Base-by-base conservation (phyloP, 2,888 invertebrate genomes). In the Nowickia ferox region DNA sequence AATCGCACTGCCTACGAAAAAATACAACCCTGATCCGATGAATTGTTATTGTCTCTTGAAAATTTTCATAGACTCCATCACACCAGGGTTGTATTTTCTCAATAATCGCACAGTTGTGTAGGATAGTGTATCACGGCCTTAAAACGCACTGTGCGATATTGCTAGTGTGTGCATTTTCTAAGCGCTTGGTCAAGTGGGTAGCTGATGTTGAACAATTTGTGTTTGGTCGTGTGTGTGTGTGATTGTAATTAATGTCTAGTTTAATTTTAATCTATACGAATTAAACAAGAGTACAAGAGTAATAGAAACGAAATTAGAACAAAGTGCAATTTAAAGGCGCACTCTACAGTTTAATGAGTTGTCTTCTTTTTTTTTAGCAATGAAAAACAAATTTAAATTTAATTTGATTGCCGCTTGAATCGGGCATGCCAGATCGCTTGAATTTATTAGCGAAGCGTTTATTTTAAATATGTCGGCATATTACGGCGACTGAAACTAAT, bases 311-410 rank as follows among this genome's bases (percentile, higher is more conserved):
- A 68, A 68, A 74, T 46, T 61, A 66, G 59, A 61, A 69, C 72
- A 78, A 77, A 71, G 66, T 83, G 77, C 77, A 83, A 72, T 65
- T 48, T 46, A 46, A 77, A 61, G 71, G 51, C 69, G 17, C 55
- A 46, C 61, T 42, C 44, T 65, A 42, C 55, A 38, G 15, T 74
- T 51, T 30, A 59, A 66, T 66, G 48, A 72, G 55, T 22, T 69
- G 65, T 46, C 44, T 19, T 46, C 44, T 19, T 61, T 75, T 74
- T 2, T 40, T 59, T 61, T 61, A 42, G 40, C 42, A 40, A 61
- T 42, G 17, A 42, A 48, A 17, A 59, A 38, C 40, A 59, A 65
- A 65, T 65, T 55, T 22, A 57, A 53, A 48, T 68, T 40, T 13
- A 17, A 53, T 51, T 69, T 53, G 22, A 57, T 57, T 57, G 46